Evolutionary conservation across 2,113 vertebrate species (phyloP), one percentile per base, ranked within the genome.

Genomic region (Rhinolophus sinicus): DNA sequence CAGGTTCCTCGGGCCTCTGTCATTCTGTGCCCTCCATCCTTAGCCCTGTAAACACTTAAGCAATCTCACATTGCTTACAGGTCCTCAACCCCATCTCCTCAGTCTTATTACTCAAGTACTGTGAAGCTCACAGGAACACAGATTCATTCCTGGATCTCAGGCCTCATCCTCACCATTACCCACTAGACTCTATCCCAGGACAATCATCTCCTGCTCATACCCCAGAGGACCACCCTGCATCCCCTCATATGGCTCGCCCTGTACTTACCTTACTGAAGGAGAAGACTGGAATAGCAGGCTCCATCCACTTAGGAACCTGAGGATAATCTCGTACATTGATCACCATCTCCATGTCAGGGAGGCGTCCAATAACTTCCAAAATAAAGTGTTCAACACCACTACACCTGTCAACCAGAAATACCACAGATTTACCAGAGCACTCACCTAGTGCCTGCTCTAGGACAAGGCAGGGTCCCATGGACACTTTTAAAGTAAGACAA

Each of bases 251-350:
- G 22, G 33, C 22, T 76, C 22, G 86, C 64, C 47, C 58, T 38
- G 4, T 52, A 65, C 98, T 96, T 96, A 99, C 99, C 99, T 99
- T 99, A 98, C 99, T 99, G 98, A 99, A 99, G 84, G 99, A 99
- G 97, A 99, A 99, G 94, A 99, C 98, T 0, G 99, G 99, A 70
- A 99, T 98, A 18, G 97, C 90, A 0, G 99, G 99, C 70, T 99
- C 99, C 98, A 99, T 98, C 99, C 99, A 99, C 47, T 96, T 98
- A 76, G 99, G 99, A 70, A 99, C 99, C 97, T 99, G 99, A 24
- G 99, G 99, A 93, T 99, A 99, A 97, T 99, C 99, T 69, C 99
- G 98, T 33, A 99, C 99, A 72, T 99, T 99, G 88, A 99, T 98
- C 90, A 99, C 99, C 98, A 99, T 99, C 98, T 99, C 99, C 98